Base-by-base conservation (phyloP, 1,140 invertebrate genomes). In the Papilio aristodemus region DNA sequence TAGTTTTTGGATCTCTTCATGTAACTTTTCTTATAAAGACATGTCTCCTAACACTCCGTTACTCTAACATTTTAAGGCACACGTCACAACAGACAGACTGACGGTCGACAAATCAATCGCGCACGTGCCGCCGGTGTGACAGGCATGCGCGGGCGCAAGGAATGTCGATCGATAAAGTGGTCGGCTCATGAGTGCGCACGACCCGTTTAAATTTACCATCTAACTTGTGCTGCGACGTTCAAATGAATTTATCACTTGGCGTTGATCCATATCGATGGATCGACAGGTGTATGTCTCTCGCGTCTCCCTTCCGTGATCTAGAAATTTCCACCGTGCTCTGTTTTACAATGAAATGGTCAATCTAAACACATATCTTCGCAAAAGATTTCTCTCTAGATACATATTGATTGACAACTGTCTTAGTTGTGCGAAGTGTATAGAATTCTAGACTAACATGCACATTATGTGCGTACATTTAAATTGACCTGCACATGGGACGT, bases 31-130 rank as follows among this genome's bases (percentile, higher is more conserved):
- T 6, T 32, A 32, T 32, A 32, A 32, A 32, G 27, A 32, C n/a
- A n/a, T n/a, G n/a, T n/a, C n/a, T n/a, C n/a, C n/a, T n/a, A 32
- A 32, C 4, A 22, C 19, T 19, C 46, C 46, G 46, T 54, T 54
- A 54, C 76, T 72, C 73, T 69, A 5, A 25, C 39, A 14, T 50
- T 66, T 66, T 64, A n/a, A 69, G 17, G 50, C 70, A 19, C 25
- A 14, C 54, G 13, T 54, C 66, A 54, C 43, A 63, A 71, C 71
- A 74, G 71, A 73, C 75, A 75, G 74, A 78, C 75, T 68, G 58
- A 78, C 71, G 73, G 72, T 74, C 81, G 74, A 82, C 80, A 85
- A 83, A 84, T 84, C 80, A 84, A 77, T 80, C 76, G 71, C 50
- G 83, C 81, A 85, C 83, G 83, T 68, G 83, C 83, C 78, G 58